A percentile compares a stretch with the other conserved stretches of the same genome.
These are phyloP conservation scores for Epiblema foenella DNA, from an alignment of 2,888 invertebrate genomes.

Conservation along the genomic window DNA sequence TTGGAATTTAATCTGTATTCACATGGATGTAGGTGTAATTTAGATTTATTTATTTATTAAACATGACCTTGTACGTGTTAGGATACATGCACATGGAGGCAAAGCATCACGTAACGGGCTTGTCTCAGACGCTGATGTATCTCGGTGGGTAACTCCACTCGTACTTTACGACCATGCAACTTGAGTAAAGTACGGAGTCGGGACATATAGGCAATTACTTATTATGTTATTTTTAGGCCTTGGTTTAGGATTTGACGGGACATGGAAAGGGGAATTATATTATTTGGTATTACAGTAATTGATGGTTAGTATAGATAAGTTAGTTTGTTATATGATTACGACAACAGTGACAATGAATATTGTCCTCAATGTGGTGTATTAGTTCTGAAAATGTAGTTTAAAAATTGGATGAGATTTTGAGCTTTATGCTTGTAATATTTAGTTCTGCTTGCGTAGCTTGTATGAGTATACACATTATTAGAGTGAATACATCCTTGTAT, in stretches of 20 bases:
- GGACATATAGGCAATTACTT: background rate
- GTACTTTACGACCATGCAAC: conserved; percentile 29
- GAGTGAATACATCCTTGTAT: background rate
- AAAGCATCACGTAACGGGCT: conserved; percentile 27
- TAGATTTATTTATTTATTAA: background rate
- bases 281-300: conserved; percentile 1
- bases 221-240: background rate
- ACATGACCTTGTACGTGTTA: background rate
- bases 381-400: background rate
- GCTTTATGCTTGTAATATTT: background rate
- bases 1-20: background rate
- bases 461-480: background rate
- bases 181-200: conserved; percentile 6
- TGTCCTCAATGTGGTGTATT: no score
- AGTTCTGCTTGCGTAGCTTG: background rate
- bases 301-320: no score
- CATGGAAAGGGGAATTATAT: background rate
- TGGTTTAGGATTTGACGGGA: background rate
- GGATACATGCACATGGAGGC: conserved; percentile 11
- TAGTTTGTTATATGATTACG: no score
- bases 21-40: background rate
- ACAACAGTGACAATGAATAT: no score
- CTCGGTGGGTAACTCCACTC: conserved; percentile 13
- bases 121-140: conserved; percentile 39
- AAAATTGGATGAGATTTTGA: background rate